Conservation (phyloP, 2,888 invertebrate species). For the Camptogramma bilineatum region DNA sequence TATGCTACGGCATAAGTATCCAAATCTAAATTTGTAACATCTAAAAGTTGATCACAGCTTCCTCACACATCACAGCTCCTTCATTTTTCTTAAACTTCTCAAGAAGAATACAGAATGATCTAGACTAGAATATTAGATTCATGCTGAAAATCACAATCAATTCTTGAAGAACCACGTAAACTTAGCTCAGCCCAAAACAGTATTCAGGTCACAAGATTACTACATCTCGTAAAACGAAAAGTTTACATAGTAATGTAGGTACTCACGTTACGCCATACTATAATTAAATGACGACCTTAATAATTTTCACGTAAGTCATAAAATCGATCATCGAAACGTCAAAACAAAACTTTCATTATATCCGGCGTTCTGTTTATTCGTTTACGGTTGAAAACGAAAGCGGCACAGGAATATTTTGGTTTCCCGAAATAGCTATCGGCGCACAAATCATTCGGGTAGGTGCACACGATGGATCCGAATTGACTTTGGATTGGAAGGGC, state of each 20-base stretch:
- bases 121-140: background rate
- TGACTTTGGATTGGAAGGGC: constrained; percentile 40
- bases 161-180: constrained; percentile 29
- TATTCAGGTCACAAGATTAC: constrained; percentile 42
- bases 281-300: constrained; percentile 49
- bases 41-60: no score
- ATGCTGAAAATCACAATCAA: background rate
- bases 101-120: background rate
- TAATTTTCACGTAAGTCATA: constrained; percentile 63
- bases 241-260: constrained; percentile 29
- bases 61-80: no score
- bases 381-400: constrained; percentile 75
- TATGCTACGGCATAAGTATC: no score
- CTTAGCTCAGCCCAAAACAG: constrained; percentile 31
- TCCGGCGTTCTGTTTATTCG: constrained; percentile 73
- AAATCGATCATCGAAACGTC: constrained; percentile 69
- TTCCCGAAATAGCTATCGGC: constrained; percentile 78
- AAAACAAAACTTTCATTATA: constrained; percentile 70
- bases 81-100: no score
- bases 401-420: constrained; percentile 70
- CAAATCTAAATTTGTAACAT: no score
- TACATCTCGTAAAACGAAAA: constrained; percentile 41
- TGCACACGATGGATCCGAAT: constrained; percentile 51
- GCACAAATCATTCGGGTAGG: constrained; percentile 73
- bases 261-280: constrained; percentile 34